A percentile compares a stretch with the other conserved stretches of the same genome.
Evolutionary conservation across 2,113 vertebrate species (phyloP).

Genomic region (Micromys minutus): DNA sequence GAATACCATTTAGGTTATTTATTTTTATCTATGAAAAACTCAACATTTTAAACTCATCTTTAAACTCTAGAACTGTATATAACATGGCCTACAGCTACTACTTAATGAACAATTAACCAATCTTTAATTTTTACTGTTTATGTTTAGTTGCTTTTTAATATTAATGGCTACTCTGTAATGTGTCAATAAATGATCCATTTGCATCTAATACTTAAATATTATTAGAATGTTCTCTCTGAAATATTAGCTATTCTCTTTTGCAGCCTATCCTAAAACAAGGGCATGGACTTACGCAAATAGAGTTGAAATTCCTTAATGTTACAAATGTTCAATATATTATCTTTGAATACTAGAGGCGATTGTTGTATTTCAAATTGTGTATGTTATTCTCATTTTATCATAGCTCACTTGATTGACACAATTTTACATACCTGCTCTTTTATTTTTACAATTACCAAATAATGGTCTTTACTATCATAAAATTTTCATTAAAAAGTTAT

Average conservation of each 20-base stretch:
- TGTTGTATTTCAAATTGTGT: background rate
- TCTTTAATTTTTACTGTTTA: conserved; percentile 76
- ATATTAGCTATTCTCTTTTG: conserved; percentile 74
- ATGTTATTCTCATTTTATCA: conserved; percentile 46
- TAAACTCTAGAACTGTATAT: conserved; percentile 68
- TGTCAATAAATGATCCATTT: conserved; percentile 69
- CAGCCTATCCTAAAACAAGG: conserved; percentile 34
- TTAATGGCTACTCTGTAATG: conserved; percentile 73
- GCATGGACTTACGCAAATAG: conserved; percentile 46
- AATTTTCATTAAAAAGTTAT: conserved; percentile 67
- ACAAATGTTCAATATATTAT: conserved; percentile 57
- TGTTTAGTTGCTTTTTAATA: conserved; percentile 81
- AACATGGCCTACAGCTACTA: conserved; percentile 67
- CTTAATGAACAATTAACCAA: conserved; percentile 78
- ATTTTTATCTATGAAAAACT: conserved; percentile 60
- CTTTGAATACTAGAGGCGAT: conserved; percentile 43
- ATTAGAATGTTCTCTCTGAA: conserved; percentile 82
- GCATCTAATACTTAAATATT: conserved; percentile 80
- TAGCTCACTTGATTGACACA: conserved; percentile 42
- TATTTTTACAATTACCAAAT: conserved; percentile 71
- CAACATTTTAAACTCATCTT: conserved; percentile 68
- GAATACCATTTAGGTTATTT: conserved; percentile 66
- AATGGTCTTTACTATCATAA: conserved; percentile 67
- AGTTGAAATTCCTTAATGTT: conserved; percentile 63
- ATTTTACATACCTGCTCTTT: conserved; percentile 58